These are phyloP conservation scores for Poeciliopsis gracilis DNA, from an alignment of 2,797 vertebrate genomes.

Conservation along the genomic window DNA sequence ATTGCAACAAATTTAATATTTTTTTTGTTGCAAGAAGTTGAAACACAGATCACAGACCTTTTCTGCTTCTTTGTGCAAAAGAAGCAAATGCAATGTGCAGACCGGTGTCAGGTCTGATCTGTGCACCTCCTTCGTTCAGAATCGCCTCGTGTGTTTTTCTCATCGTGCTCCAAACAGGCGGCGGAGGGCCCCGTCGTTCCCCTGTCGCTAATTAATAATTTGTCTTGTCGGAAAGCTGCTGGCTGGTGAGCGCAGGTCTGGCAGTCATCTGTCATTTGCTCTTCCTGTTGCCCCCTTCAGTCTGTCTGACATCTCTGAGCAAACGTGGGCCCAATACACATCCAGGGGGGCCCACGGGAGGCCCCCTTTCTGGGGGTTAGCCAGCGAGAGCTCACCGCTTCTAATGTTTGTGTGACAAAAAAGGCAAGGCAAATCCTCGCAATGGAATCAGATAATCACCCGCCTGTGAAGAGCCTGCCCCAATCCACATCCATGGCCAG, in stretches of 20 bases:
- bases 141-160: not conserved
- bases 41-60: not conserved
- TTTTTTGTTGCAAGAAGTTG: not conserved
- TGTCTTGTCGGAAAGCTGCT: slow-evolving; percentile 22
- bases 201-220: slow-evolving; percentile 52
- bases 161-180: not conserved
- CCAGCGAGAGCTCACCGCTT: slow-evolving; percentile 78
- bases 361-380: slow-evolving; percentile 66
- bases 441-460: slow-evolving; percentile 88
- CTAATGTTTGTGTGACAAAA: slow-evolving; percentile 92
- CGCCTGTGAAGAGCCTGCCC: slow-evolving; percentile 86
- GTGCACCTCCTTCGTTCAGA: not conserved
- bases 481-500: slow-evolving; percentile 88
- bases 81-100: not conserved
- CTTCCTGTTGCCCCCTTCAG: slow-evolving; percentile 82
- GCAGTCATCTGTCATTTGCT: slow-evolving; percentile 82
- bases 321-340: slow-evolving; percentile 88
- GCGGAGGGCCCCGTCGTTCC: not conserved
- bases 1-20: not conserved
- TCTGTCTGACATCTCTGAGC: slow-evolving; percentile 85
- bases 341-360: slow-evolving; percentile 57
- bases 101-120: not conserved
- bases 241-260: slow-evolving; percentile 57
- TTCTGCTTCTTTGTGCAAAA: not conserved
- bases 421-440: slow-evolving; percentile 86